These are phyloP conservation scores for Varanus salvator DNA, from an alignment of 2,113 vertebrate genomes.

Conservation along the genomic window DNA sequence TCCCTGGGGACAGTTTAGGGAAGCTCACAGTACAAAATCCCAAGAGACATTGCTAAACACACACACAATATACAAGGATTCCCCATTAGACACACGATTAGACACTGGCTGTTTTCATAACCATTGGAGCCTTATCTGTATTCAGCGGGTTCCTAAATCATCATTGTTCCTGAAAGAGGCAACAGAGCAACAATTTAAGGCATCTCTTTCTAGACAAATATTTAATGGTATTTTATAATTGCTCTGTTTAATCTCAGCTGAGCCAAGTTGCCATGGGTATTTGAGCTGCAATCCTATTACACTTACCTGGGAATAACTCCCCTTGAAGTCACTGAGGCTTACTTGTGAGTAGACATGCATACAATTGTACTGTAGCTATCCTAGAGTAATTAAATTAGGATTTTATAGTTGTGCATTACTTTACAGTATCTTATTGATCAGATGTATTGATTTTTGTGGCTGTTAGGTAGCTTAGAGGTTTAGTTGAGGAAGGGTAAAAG, in stretches of 20 bases:
- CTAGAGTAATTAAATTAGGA: conserved; percentile 1
- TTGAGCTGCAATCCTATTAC: neutral
- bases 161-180: neutral
- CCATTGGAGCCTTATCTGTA: conserved; percentile 61
- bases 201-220: neutral
- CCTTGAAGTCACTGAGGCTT: neutral
- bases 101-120: conserved; percentile 37
- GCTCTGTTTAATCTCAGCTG: neutral
- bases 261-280: neutral
- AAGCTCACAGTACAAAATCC: conserved; percentile 12
- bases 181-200: neutral
- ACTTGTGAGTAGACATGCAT: conserved; percentile 1
- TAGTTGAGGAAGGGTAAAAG: conserved; percentile 37
- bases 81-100: conserved; percentile 29
- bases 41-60: conserved; percentile 23
- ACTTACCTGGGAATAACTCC: neutral
- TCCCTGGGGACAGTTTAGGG: neutral
- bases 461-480: neutral
- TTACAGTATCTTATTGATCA: neutral
- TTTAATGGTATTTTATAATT: neutral
- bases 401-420: neutral
- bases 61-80: neutral
- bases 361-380: neutral
- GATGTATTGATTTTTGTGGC: conserved; percentile 7
- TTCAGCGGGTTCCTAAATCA: neutral